Percentiles rank a stretch among this genome's conserved stretches.
Conservation (phyloP, 2,888 invertebrate species). For the Myopa tessellatipennis region DNA sequence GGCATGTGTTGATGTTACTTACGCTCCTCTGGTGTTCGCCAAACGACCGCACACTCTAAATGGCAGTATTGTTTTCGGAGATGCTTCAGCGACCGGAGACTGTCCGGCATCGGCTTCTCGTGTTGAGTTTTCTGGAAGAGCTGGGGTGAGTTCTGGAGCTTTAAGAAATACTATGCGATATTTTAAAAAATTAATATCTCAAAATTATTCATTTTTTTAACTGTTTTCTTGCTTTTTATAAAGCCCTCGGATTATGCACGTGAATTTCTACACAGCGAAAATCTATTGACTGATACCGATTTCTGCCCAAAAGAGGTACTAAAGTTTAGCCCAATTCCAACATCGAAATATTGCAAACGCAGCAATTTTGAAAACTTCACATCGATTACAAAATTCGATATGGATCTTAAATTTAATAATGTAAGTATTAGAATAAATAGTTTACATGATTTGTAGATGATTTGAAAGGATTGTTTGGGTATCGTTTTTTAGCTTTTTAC, state of each 20-base stretch:
- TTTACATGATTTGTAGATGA: not conserved
- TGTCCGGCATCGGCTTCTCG: slow-evolving; percentile 62
- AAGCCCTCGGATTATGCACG: slow-evolving; percentile 66
- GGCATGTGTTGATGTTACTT: slow-evolving; percentile 65
- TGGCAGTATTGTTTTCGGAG: slow-evolving; percentile 63
- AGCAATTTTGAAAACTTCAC: slow-evolving; percentile 66
- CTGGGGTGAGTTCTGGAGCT: slow-evolving; percentile 59
- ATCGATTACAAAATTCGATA: slow-evolving; percentile 64
- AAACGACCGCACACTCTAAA: slow-evolving; percentile 65
- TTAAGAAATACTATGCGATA: not conserved
- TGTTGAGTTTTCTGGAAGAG: slow-evolving; percentile 60
- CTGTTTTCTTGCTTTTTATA: slow-evolving; percentile 26
- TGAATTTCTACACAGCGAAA: slow-evolving; percentile 61
- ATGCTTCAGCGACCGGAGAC: slow-evolving; percentile 54
- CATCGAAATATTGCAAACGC: slow-evolving; percentile 65
- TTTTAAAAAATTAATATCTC: not conserved
- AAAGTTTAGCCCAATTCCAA: slow-evolving; percentile 67
- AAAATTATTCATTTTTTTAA: not conserved
- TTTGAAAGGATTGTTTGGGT: too few relatives aligned
- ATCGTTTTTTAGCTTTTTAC: too few relatives aligned
- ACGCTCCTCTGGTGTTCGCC: slow-evolving; percentile 65
- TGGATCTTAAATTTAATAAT: slow-evolving; percentile 63
- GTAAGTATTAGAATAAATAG: slow-evolving; percentile 47
- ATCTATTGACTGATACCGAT: slow-evolving; percentile 61
- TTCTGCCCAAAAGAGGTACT: slow-evolving; percentile 67